Evolutionary conservation across 2,888 invertebrate genomes (phyloP).

Genomic region (Villa cingulata): DNA sequence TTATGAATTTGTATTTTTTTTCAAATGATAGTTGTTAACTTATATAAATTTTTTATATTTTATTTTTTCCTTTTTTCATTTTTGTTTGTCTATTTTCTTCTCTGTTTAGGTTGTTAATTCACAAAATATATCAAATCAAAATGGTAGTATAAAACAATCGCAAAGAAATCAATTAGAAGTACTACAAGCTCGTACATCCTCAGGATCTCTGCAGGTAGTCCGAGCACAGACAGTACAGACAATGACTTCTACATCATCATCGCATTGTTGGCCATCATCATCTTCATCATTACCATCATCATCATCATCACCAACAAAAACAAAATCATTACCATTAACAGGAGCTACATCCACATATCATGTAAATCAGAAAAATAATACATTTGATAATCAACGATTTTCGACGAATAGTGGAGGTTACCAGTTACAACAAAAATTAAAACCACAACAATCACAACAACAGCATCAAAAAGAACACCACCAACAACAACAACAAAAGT

Average conservation of each 20-base stretch:
- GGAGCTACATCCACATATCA: not conserved
- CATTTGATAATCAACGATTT: no score
- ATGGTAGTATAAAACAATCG: constrained; percentile 32
- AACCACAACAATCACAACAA: no score
- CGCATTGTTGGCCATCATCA: constrained; percentile 18
- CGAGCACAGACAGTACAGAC: constrained; percentile 42
- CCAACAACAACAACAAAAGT: no score
- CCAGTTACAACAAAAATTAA: no score
- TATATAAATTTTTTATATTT: no score
- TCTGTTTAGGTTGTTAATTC: constrained; percentile 34
- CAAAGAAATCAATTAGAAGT: constrained; percentile 49
- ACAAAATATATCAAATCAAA: constrained; percentile 35
- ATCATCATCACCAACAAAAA: not conserved
- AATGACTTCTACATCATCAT: constrained; percentile 31
- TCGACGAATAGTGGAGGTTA: constrained; percentile 6
- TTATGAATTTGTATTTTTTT: no score
- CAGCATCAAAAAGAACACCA: no score
- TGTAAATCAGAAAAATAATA: not conserved
- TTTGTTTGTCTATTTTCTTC: constrained; percentile 8
- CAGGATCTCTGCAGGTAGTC: constrained; percentile 54
- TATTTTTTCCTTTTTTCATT: constrained; percentile 6
- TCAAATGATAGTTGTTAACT: no score
- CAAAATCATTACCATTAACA: no score
- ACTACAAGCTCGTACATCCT: constrained; percentile 50
- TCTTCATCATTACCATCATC: not conserved